Conservation (phyloP, 1,140 invertebrate genomes). For the Drosophila subpulchrella region DNA sequence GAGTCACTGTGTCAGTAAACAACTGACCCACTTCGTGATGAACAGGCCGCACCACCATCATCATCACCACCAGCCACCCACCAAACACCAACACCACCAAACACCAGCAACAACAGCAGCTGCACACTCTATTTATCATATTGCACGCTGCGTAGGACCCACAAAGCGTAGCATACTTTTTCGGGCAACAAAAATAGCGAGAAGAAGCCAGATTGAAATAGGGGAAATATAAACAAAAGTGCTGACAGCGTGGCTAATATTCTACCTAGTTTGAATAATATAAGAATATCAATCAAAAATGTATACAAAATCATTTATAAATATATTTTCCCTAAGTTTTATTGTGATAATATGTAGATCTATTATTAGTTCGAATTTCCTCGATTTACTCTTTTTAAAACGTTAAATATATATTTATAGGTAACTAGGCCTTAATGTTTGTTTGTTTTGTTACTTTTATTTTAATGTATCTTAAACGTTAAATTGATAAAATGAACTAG, state of each 20-base stretch:
- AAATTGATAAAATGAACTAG: too few species aligned
- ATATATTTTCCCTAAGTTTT: neutral
- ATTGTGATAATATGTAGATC: too few species aligned
- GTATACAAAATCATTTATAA: too few species aligned
- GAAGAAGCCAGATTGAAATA: slow-evolving; percentile 12
- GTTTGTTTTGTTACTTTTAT: too few species aligned
- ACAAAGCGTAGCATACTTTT: slow-evolving; percentile 57
- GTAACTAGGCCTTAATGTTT: too few species aligned
- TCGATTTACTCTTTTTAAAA: too few species aligned
- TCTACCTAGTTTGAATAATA: neutral
- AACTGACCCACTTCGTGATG: slow-evolving; percentile 79
- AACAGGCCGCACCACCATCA: slow-evolving; percentile 48
- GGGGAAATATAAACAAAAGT: slow-evolving; percentile 4
- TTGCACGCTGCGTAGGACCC: slow-evolving; percentile 42
- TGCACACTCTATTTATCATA: slow-evolving; percentile 50
- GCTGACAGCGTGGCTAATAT: slow-evolving; percentile 14
- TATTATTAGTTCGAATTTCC: too few species aligned
- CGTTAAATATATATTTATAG: too few species aligned
- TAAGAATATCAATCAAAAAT: neutral
- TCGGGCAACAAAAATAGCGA: slow-evolving; percentile 8
- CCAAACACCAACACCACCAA: slow-evolving; percentile 28
- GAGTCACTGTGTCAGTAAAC: slow-evolving; percentile 81
- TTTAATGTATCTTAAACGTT: too few species aligned
- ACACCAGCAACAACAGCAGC: slow-evolving; percentile 15
- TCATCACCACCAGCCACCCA: slow-evolving; percentile 10